Conservation (phyloP, 2,113 vertebrate species). For the Pomatorhinus ruficollis region DNA sequence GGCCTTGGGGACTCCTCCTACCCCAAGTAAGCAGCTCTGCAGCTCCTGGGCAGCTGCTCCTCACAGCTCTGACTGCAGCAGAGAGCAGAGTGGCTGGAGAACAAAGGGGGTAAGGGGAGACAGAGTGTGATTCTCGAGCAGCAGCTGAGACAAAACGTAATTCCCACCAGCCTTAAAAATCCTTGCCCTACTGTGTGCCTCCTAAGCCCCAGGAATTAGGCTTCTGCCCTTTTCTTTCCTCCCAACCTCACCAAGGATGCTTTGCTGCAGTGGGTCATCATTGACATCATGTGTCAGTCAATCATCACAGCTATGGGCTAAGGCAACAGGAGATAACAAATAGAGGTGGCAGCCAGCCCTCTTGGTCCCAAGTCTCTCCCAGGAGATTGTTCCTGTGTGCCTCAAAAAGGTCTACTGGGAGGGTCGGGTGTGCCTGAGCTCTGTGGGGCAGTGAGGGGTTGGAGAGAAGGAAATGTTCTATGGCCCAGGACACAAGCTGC, state of each 20-base stretch:
- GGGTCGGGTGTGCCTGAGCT: background rate
- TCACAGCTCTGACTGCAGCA: background rate
- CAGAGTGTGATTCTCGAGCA: background rate
- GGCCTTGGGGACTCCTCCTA: conserved; percentile 97
- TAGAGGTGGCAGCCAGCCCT: background rate
- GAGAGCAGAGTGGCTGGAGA: background rate
- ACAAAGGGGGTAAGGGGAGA: background rate
- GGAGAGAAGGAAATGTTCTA: background rate
- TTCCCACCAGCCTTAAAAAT: background rate
- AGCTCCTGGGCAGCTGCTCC: background rate
- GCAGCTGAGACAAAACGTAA: background rate
- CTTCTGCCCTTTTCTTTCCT: background rate
- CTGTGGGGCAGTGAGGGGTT: background rate
- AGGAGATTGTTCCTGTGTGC: background rate
- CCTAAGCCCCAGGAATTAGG: background rate
- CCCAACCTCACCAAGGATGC: background rate
- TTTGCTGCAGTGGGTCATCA: background rate
- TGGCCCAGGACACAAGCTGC: background rate
- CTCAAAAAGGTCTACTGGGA: background rate
- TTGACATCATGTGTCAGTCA: background rate
- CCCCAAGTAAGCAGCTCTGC: conserved; percentile 81
- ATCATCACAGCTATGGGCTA: background rate
- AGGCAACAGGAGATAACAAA: background rate
- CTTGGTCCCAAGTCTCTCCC: background rate
- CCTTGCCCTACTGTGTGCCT: background rate